Conservation (phyloP, 1,140 invertebrate genomes). For the Orchestia grillus region DNA sequence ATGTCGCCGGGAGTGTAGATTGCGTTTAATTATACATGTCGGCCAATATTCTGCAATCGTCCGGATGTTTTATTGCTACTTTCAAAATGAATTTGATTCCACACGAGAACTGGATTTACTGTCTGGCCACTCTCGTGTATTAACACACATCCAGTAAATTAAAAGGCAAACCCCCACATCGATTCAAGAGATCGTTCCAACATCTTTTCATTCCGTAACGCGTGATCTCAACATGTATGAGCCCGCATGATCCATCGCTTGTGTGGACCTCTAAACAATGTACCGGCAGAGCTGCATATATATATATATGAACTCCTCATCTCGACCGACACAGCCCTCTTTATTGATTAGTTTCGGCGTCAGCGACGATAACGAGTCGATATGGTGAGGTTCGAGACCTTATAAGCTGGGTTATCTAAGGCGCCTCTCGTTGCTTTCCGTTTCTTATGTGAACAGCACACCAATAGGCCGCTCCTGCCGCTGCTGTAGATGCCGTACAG, state of each 20-base stretch:
- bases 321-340: background rate
- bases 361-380: background rate
- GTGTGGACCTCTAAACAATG: background rate
- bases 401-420: background rate
- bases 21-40: background rate
- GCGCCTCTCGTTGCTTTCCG: background rate
- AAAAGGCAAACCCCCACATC: background rate
- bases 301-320: background rate
- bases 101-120: background rate
- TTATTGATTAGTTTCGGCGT: constrained; percentile 8
- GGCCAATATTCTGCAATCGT: background rate
- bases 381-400: background rate
- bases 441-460: background rate
- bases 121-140: background rate
- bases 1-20: background rate
- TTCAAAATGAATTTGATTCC: background rate
- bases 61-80: background rate
- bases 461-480: background rate
- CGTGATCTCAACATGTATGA: background rate
- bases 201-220: background rate
- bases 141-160: background rate
- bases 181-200: background rate
- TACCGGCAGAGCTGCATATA: background rate
- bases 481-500: background rate
- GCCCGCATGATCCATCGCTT: background rate